These are phyloP conservation scores for Copidosoma floridanum DNA, from an alignment of 1,140 invertebrate genomes.

Conservation along the genomic window DNA sequence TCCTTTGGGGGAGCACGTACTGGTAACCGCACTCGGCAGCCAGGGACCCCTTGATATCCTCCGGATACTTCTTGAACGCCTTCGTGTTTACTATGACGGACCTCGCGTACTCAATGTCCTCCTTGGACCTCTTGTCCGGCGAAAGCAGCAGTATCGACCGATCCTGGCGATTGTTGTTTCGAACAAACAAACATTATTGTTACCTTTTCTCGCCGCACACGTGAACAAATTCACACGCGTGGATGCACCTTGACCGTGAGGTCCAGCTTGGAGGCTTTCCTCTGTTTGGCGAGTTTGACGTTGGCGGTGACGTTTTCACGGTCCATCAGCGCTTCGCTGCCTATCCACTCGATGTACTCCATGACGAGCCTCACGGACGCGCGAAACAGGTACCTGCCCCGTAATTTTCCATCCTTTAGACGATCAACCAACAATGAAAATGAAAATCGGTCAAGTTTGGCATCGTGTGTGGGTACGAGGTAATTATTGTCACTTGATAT, in stretches of 20 bases:
- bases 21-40: slow-evolving; percentile 59
- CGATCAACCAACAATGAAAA: no score
- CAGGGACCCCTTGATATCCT: slow-evolving; percentile 58
- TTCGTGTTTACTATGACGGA: slow-evolving; percentile 34
- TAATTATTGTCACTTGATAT: no score
- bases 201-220: no score
- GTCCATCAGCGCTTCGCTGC: slow-evolving; percentile 47
- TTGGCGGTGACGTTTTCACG: slow-evolving; percentile 57
- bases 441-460: no score
- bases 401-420: slow-evolving; percentile 39
- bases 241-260: slow-evolving; percentile 10
- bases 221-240: no score
- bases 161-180: no score
- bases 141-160: slow-evolving; percentile 36
- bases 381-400: slow-evolving; percentile 58
- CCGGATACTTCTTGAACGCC: slow-evolving; percentile 39
- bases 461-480: no score
- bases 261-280: slow-evolving; percentile 35
- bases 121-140: slow-evolving; percentile 25
- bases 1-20: slow-evolving; percentile 57
- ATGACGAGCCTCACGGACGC: slow-evolving; percentile 58
- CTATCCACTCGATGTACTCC: slow-evolving; percentile 33
- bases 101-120: slow-evolving; percentile 29
- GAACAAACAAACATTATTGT: no score
- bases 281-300: slow-evolving; percentile 54